Evolutionary conservation across 1,140 invertebrate species (phyloP), one percentile per base, ranked within the genome.

Genomic region (Ctenoplectra terminalis): DNA sequence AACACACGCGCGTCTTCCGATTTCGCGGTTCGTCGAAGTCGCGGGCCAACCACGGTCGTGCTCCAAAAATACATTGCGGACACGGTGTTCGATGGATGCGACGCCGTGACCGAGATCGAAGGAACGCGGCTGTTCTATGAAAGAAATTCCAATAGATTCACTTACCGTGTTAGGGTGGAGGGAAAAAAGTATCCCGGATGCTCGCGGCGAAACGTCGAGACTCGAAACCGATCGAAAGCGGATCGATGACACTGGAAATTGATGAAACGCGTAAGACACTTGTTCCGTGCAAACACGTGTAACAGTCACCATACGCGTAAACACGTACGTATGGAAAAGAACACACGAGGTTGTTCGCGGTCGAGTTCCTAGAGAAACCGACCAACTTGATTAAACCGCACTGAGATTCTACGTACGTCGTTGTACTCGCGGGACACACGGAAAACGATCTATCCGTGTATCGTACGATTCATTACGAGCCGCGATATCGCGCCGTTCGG

Each of bases 331-430:
- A 40, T 17, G 34, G 7, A 70, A 20, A 26, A 50, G 34, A 43
- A 31, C 37, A 54, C 81, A 78, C 81, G 81, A 54, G 75, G 74
- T 69, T 31, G 56, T 50, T 31, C 80, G 52, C 20, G 40, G 71
- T 73, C 40, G 60, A 56, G 70, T 75, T 74, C 20, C 43, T 54
- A 37, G 26, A 69, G 52, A 63, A 23, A n/a, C n/a, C 58, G 72
- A 81, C 29, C 20, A 64, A 80, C 56, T 81, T 75, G 37, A 71
- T 46, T 66, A 50, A 43, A 81, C 40, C 40, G 60, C 52, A n/a
- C 31, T 9, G 9, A 50, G 37, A 46, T 43, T n/a, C 46, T 46
- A 50, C 37, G 60, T 34, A 46, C 26, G 40, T 31, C 43, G 63
- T n/a, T 40, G 69, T 60, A 37, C 37, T 26, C 29, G 15, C 67